Conservation (phyloP, 2,888 invertebrate species). For the Keiferia lycopersicella region DNA sequence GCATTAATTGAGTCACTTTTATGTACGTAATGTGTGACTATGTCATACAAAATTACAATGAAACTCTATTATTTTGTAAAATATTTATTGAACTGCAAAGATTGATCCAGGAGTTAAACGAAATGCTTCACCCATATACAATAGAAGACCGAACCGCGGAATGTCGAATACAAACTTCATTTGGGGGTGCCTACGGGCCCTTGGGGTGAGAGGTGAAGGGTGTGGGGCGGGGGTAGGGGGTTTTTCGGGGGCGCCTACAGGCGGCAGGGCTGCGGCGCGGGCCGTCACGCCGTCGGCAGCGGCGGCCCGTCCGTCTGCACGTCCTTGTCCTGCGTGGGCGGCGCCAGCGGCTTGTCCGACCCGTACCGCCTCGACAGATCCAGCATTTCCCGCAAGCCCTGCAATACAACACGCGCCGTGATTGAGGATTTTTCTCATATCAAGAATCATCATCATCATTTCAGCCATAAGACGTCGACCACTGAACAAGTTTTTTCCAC, state of each 20-base stretch:
- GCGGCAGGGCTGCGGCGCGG: slow-evolving; percentile 53
- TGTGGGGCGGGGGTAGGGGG: slow-evolving; percentile 33
- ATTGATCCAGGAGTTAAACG: not conserved
- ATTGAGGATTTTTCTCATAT: no score
- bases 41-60: no score
- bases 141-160: not conserved
- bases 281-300: slow-evolving; percentile 68
- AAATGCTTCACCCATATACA: not conserved
- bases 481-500: no score
- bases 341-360: slow-evolving; percentile 72
- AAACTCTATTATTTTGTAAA: no score
- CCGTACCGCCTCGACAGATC: slow-evolving; percentile 90
- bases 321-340: slow-evolving; percentile 86
- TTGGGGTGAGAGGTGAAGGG: slow-evolving; percentile 32
- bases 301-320: slow-evolving; percentile 86
- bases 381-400: slow-evolving; percentile 92
- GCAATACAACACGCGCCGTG: slow-evolving; percentile 35
- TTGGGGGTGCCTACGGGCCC: not conserved
- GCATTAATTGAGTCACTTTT: not conserved
- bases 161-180: not conserved
- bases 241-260: slow-evolving; percentile 43
- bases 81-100: no score
- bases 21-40: no score
- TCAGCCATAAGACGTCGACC: no score
- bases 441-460: no score